Base-by-base conservation (phyloP, 92 coral and sea anemone genomes). In the Zoanthus sansibaricus region DNA sequence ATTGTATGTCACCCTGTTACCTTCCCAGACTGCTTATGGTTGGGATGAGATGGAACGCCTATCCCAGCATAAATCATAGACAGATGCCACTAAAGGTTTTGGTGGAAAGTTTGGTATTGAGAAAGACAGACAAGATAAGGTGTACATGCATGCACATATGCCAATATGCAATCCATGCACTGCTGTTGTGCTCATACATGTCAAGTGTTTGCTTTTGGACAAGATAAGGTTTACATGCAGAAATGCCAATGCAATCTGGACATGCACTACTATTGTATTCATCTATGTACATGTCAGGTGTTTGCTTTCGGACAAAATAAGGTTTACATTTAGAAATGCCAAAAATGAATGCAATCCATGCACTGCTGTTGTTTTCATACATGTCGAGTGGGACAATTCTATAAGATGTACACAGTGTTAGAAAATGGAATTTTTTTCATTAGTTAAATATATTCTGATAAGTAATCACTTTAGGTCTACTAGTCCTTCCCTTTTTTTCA, bases 41-140 rank as follows among this genome's bases (percentile, higher is more conserved):
- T 68, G 78, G 78, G 87, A 72, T 56, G 78, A 84, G 66, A 55
- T 56, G 78, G 70, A 51, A 42, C 32, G 52, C 33, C 80, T 71
- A 52, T 82, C 71, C 78, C 78, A 69, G 46, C 86, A 83, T 54
- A 77, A n/a, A 55, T 83, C 86, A 69, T 77, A 69, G 76, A 69
- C 94, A 78, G 95, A 96, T 85, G 94, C 98, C 44, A 95, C 98
- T 7, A 92, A 93, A 83, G 99, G 99, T 30, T 96, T 94, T 79
- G 99, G 99, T 51, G 99, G 99, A 25, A 96, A 96, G 86, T 96
- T 93, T 95, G 99, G 99, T 72, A 95, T 96, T 21, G 91, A 96
- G 88, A 93, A 91, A 69, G 98, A 96, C 86, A 90, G 98, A 87
- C 91, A 91, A 86, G 99, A 96, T 89, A 88, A 95, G 92, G 99